These are phyloP conservation scores for Sporophila hypoxantha DNA, from an alignment of 2,113 vertebrate genomes.

Conservation along the genomic window DNA sequence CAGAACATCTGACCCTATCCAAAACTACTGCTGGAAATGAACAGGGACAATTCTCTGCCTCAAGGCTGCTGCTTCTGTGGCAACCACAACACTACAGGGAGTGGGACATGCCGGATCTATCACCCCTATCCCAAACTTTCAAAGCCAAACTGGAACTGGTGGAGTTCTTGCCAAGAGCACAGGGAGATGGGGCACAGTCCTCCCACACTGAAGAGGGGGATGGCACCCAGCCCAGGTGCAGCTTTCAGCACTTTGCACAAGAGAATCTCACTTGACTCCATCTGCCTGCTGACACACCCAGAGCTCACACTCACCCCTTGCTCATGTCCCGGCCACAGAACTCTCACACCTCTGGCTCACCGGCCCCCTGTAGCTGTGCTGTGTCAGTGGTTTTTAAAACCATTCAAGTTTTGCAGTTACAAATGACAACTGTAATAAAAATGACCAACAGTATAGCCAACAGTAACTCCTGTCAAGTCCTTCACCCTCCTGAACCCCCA, in stretches of 20 bases:
- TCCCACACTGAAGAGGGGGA: not conserved
- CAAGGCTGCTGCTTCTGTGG: not conserved
- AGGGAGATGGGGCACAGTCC: not conserved
- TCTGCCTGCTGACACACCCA: not conserved
- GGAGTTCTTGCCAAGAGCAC: not conserved
- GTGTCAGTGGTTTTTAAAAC: not conserved
- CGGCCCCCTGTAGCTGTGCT: not conserved
- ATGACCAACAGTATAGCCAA: fast-evolving
- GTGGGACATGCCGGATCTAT: not conserved
- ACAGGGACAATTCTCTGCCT: not conserved
- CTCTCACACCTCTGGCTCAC: not conserved
- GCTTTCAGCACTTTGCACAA: not conserved
- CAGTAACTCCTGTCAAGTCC: not conserved
- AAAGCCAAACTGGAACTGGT: not conserved
- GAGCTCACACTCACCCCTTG: not conserved
- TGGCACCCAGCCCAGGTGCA: not conserved
- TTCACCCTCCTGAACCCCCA: not conserved
- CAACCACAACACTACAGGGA: not conserved
- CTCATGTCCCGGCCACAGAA: fast-evolving
- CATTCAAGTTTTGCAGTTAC: not conserved
- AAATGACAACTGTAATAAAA: not conserved
- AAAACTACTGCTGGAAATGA: not conserved
- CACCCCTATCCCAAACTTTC: not conserved
- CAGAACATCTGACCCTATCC: not conserved
- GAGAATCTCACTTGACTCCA: not conserved